Evolutionary conservation across 2,888 invertebrate genomes (phyloP), one percentile per base, ranked within the genome.

Genomic region (Rhaphigaster nebulosa): DNA sequence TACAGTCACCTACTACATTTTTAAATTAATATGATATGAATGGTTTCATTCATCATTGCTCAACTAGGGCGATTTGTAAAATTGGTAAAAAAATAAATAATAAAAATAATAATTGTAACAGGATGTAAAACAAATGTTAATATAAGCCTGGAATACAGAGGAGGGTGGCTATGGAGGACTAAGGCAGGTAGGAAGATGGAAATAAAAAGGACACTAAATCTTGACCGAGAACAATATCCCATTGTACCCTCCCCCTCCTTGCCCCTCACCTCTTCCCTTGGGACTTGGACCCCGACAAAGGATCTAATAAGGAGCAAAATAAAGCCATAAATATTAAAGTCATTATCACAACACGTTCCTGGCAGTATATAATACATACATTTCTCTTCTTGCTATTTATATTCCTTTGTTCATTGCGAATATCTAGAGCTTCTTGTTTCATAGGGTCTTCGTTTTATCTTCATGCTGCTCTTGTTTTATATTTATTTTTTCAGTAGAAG

Each of bases 151-250:
- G 6, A 76, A 38, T 38, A 20, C 0, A 29, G 29, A 6, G 29
- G 20, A 34, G 70, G 34, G 5, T 1, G 8, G 34, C n/a, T n/a
- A n/a, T n/a, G n/a, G n/a, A n/a, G n/a, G n/a, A n/a, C n/a, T 56
- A 8, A 29, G 65, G 65, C 34, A 60, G 70, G 70, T 20, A 38
- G 38, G 70, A 38, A 38, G 70, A 38, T 76, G 34, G 70, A 12
- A 76, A 76, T 76, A 76, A 76, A 76, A 76, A 76, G 70, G 70
- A 76, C 70, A 76, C 34, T 76, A 76, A 76, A 76, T 76, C 70
- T 76, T 76, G 38, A 76, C 34, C 34, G 70, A 76, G 70, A 38
- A 76, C 70, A 76, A 76, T 76, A 76, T 76, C 70, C 70, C 70
- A 38, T 76, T 76, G 70, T 76, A 13, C 18, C 65, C 29, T 34